Base-by-base conservation (phyloP, 2,888 invertebrate genomes). In the Dione vanillae region DNA sequence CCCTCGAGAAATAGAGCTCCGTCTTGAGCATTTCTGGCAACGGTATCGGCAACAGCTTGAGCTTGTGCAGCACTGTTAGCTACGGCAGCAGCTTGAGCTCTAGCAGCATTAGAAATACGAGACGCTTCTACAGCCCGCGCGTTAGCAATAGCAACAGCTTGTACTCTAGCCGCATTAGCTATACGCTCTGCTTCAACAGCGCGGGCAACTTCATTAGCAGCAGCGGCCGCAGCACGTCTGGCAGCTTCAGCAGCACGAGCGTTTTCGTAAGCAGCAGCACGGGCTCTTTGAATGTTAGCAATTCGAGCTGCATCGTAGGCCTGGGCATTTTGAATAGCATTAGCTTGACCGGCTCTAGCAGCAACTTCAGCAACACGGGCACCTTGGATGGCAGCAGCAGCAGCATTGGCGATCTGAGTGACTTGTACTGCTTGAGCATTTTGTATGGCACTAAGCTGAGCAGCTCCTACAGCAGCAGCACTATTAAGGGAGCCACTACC, bases 401-500 rank as follows among this genome's bases (percentile, higher is more conserved):
- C 92, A 0, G 91, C 83, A 78, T 92, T 89, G 14, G 86, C 91
- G 76, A 92, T 91, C 70, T 90, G 88, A 8, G 91, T 83, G 1
- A 87, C 92, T 20, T 90, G 91, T 9, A 85, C 91, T 12, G 92
- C 92, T 69, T 92, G 92, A 0, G 92, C 92, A 78, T 92, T 92
- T 74, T 92, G 92, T 75, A 92, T 91, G 47, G 92, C 91, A 72
- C 89, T 91, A 58, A 92, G 88, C 65, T 91, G 92, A 45, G 92
- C 90, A 14, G 91, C 92, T 12, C 92, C 91, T 1, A 84, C 91
- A 5, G 91, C 87, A 10, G 85, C 92, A 2, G 91, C 92, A 70
- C 85, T 89, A 80, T 92, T 92, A 37, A 92, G 83, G 0, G 89
- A 90, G 16, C 81, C 81, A 49, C 74, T 72, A 2, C 78, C 79